phyloP scores from a whole-genome alignment of 2,888 invertebrate genomes.

The Polyploca ridens region DNA sequence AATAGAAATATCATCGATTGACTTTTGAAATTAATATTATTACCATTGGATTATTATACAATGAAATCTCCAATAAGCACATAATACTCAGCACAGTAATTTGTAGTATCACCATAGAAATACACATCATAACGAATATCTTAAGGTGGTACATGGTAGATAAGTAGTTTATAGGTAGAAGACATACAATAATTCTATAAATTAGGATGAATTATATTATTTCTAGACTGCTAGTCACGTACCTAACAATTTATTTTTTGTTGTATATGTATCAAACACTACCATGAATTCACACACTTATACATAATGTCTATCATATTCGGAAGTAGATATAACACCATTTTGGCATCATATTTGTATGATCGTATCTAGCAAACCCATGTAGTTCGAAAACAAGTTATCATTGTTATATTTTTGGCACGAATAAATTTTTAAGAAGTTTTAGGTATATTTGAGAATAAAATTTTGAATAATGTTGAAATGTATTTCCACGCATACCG shows the following conservation, averaged over 20 bases:
- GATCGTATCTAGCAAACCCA: background rate
- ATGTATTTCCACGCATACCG: conserved; percentile 75
- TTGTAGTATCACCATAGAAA: too few relatives aligned
- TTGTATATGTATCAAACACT: too few relatives aligned
- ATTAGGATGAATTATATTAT: too few relatives aligned
- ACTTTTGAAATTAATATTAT: background rate
- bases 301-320: background rate
- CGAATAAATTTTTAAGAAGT: background rate
- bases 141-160: background rate
- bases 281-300: background rate
- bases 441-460: too few relatives aligned
- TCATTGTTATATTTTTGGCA: background rate
- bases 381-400: background rate
- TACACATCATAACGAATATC: too few relatives aligned
- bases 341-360: background rate
- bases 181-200: too few relatives aligned
- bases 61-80: too few relatives aligned
- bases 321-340: background rate
- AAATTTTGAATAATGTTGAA: conserved; percentile 40
- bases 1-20: background rate
- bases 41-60: too few relatives aligned
- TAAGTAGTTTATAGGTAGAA: background rate
- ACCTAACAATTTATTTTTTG: too few relatives aligned
- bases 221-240: too few relatives aligned
- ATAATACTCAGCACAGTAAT: background rate